Base-by-base conservation (phyloP, 2,113 vertebrate genomes). In the Eulacestoma nigropectus region DNA sequence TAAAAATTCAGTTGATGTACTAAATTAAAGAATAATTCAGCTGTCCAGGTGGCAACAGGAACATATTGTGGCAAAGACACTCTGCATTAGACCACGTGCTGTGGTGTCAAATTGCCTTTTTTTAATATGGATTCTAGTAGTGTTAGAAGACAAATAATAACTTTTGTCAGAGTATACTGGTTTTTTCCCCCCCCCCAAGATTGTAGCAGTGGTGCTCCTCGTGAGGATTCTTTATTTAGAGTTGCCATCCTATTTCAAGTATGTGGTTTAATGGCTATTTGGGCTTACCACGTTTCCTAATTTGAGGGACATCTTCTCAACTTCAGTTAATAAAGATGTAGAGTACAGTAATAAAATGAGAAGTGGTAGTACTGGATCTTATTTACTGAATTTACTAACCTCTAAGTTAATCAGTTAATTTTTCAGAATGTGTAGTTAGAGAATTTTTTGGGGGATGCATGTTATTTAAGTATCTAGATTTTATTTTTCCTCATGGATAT, bases 121-220 rank as follows among this genome's bases (percentile, higher is more conserved):
- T 46, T 41, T n/a, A 8, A 6, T 78, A 7, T 49, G 4, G 27
- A 3, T 52, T 89, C 60, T 41, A 15, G 6, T 72, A 18, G 11
- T 17, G 8, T 82, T 69, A 49, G 26, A 39, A 49, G 30, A 42
- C 57, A 77, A 77, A 39, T 11, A 69, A 6, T 20, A 65, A 37
- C 11, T 35, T 20, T 13, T 22, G 4, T 41, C 19, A 33, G n/a
- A 79, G 12, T 46, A 9, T 68, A 7, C 33, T 21, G 44, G 7
- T 1, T 2, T 18, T 14, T 2, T 11, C 3, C 1, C 0, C 7
- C 13, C 13, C 2, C 2, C 1, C 4, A 9, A 53, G n/a, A 6
- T 3, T 57, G 8, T 46, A n/a, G 5, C 15, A 49, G 12, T 46
- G 19, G 27, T 63, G 7, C 19, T 81, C 0, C 50, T 74, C 32